These are phyloP conservation scores for Stenoptilia bipunctidactyla DNA, from an alignment of 2,888 invertebrate genomes.

Conservation along the genomic window DNA sequence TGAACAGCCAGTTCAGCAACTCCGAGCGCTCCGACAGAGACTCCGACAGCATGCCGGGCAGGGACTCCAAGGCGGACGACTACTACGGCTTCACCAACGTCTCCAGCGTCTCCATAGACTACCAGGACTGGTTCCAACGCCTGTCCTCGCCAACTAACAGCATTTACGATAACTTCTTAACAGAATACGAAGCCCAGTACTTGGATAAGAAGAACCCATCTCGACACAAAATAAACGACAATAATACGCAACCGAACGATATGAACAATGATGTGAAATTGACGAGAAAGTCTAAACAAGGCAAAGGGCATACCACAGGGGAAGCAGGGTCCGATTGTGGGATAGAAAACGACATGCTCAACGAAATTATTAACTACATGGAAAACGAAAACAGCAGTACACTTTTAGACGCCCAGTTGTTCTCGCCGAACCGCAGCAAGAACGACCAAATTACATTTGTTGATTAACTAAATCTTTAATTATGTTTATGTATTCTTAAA, in stretches of 20 bases:
- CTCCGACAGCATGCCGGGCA: constrained; percentile 31
- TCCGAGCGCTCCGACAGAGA: constrained; percentile 35
- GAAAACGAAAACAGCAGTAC: constrained; percentile 22
- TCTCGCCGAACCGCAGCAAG: constrained; percentile 41
- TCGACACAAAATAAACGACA: constrained; percentile 19
- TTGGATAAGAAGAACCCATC: constrained; percentile 29
- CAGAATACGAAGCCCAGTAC: constrained; percentile 31
- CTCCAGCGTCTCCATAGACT: constrained; percentile 46
- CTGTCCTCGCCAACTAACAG: constrained; percentile 39
- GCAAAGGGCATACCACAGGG: background rate
- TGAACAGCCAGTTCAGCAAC: constrained; percentile 42
- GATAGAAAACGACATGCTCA: constrained; percentile 33
- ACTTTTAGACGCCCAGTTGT: constrained; percentile 28
- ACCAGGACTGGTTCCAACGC: constrained; percentile 48
- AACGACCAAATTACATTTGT: constrained; percentile 46
- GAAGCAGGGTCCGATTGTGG: background rate
- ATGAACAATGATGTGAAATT: background rate
- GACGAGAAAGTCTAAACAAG: background rate
- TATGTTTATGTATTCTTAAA: too few species aligned
- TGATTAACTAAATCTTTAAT: too few species aligned
- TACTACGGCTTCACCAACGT: constrained; percentile 47
- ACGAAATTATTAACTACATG: constrained; percentile 55
- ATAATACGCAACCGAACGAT: background rate
- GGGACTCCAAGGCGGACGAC: constrained; percentile 30
- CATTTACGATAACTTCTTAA: constrained; percentile 40